Conservation (phyloP, 2,888 invertebrate genomes). For the Luperina testacea region DNA sequence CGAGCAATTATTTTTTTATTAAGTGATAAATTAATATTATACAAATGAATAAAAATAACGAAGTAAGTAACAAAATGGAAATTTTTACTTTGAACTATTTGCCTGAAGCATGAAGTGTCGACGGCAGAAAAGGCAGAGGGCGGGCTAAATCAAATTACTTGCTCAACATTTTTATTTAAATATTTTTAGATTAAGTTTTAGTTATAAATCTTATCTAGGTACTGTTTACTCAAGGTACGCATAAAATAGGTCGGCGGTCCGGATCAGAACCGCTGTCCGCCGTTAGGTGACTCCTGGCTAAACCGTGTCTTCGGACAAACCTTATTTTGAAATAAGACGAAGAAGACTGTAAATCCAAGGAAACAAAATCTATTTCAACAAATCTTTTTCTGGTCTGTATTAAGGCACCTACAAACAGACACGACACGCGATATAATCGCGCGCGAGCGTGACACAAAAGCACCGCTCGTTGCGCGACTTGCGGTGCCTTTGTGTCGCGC, state of each 20-base stretch:
- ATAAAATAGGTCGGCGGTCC: background rate
- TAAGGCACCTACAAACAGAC: too few species aligned
- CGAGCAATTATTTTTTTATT: background rate
- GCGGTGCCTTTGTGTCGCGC: too few species aligned
- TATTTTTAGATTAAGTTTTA: background rate
- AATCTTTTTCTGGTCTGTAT: background rate
- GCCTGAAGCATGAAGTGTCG: background rate
- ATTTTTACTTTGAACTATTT: background rate
- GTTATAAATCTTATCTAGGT: background rate
- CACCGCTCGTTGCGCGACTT: too few species aligned
- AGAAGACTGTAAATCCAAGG: conserved; percentile 4
- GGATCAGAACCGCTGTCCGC: background rate
- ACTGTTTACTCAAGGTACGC: background rate
- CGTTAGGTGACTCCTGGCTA: background rate
- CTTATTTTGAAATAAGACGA: background rate
- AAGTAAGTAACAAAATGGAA: background rate
- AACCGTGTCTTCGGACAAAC: background rate
- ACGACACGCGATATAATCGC: too few species aligned
- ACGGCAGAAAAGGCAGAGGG: background rate
- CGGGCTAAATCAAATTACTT: background rate
- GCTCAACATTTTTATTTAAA: background rate
- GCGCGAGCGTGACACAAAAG: too few species aligned
- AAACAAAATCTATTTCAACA: background rate
- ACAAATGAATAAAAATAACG: background rate
- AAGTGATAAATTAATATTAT: background rate